Evolutionary conservation across 2,797 vertebrate species (phyloP), one percentile per base, ranked within the genome.

Genomic region (Crocidura indochinensis): DNA sequence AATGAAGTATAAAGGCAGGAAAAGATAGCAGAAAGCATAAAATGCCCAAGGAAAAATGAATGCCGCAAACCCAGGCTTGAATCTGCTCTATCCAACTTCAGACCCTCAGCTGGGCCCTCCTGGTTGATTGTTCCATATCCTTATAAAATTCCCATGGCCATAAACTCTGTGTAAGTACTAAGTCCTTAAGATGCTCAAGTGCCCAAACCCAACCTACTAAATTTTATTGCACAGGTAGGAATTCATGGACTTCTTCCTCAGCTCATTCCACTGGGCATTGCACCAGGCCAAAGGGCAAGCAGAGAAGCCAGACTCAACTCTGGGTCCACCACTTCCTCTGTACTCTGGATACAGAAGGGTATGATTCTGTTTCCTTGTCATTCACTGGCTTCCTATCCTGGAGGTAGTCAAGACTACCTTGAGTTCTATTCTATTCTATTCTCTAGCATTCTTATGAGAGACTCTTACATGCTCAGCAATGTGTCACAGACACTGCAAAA

Each of bases 61-160:
- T 83, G n/a, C 56, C 65, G 17, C 20, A 87, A 91, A 38, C 10
- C 56, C 72, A 60, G 77, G 56, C 26, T 78, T 83, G 53, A 82
- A 38, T 2, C 19, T 38, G 17, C 29, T 87, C 72, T 73, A n/a
- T 60, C 60, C 47, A 64, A 91, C 27, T 69, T 27, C 22, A 75
- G 46, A 91, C 60, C 68, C 29, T 51, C 79, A 22, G 15, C 20
- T 64, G 44, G 53, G 22, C 31, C 62, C 51, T 71, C 4, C n/a
- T 22, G 31, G 49, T 29, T 69, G 84, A 74, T 60, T 84, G 78
- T 31, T 78, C 38, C 31, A n/a, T 73, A 72, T 67, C 15, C 24
- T 64, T 79, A 62, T 84, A 79, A 79, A 88, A 19, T 29, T 31
- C 79, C 64, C 68, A 68, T n/a, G 20, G 44, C 68, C 56, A 8